These are phyloP conservation scores for Lamellibrachia satsuma DNA, from an alignment of 2,888 invertebrate species.

Conservation along the genomic window DNA sequence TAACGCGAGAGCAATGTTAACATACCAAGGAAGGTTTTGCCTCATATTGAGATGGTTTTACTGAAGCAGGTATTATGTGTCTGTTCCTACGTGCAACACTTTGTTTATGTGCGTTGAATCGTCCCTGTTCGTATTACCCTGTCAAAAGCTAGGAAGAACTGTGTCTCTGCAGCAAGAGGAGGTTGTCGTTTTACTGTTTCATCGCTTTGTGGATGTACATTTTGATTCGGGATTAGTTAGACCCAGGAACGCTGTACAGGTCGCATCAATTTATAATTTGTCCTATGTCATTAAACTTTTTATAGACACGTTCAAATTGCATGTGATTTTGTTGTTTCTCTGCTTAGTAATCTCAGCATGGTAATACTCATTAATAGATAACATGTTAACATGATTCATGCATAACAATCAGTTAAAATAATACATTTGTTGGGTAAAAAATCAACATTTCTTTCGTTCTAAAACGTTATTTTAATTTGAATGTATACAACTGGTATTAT, in stretches of 20 bases:
- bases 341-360: not conserved
- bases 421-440: too few species aligned
- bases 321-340: not conserved
- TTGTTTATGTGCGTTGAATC: not conserved
- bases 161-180: not conserved
- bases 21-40: too few species aligned
- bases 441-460: too few species aligned
- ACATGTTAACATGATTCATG: too few species aligned
- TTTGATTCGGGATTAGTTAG: slow-evolving; percentile 17
- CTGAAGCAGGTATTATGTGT: too few species aligned
- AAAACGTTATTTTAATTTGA: too few species aligned
- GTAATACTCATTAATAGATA: not conserved
- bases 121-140: not conserved
- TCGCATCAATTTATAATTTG: slow-evolving; percentile 9
- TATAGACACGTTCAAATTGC: slow-evolving; percentile 1
- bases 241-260: slow-evolving; percentile 2
- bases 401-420: too few species aligned
- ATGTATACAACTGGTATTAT: too few species aligned
- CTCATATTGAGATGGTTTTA: too few species aligned
- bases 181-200: not conserved
- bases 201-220: slow-evolving; percentile 13
- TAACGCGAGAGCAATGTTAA: too few species aligned
- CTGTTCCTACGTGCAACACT: not conserved
- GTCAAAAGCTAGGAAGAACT: not conserved
- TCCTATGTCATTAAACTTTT: slow-evolving; percentile 11